Base-by-base conservation (phyloP, 2,113 vertebrate species). In the Bungarus multicinctus region DNA sequence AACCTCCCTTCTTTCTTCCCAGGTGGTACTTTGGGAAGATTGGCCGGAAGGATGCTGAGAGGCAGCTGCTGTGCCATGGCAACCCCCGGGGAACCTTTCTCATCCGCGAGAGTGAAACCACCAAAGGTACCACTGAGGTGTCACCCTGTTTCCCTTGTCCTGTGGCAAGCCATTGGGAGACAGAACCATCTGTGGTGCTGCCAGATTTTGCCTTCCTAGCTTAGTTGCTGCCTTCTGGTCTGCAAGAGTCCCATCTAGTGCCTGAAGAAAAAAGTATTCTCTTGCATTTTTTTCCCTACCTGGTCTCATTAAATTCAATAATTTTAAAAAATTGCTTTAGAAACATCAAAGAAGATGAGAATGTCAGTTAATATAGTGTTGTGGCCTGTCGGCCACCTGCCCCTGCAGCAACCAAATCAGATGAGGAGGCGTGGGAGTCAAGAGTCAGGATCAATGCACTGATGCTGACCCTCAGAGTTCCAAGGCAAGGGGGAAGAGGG, bases 21-120 rank as follows among this genome's bases (percentile, higher is more conserved):
- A 99, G 99, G 97, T 99, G 99, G 99, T 99, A 99, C 98, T 99
- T 99, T 90, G 99, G 99, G 91, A 99, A 99, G 97, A 98, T 99
- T 92, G 98, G 99, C 25, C 98, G 99, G 93, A 99, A 99, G 95
- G 99, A 99, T 95, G 98, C 99, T 0, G 99, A 99, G 96, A 97
- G 99, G 91, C 98, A 98, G 94, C 97, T 99, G 64, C 97, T 99
- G 90, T 98, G 98, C 39, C 96, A 97, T 0, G 98, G 97, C 20
- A 99, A 98, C 96, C 98, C 97, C 25, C 97, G 97, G 50, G 99
- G 99, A 39, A 98, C 99, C 89, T 99, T 99, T 94, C 98, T 99
- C 94, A 98, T 99, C 95, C 98, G 99, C 47, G 99, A 99, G 96
- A 99, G 99, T 0, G 99, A 99, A 97, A 99, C 99, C 47, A 99